phyloP scores from a whole-genome alignment of 2,113 vertebrate genomes.

The Falcunculus frontatus region DNA sequence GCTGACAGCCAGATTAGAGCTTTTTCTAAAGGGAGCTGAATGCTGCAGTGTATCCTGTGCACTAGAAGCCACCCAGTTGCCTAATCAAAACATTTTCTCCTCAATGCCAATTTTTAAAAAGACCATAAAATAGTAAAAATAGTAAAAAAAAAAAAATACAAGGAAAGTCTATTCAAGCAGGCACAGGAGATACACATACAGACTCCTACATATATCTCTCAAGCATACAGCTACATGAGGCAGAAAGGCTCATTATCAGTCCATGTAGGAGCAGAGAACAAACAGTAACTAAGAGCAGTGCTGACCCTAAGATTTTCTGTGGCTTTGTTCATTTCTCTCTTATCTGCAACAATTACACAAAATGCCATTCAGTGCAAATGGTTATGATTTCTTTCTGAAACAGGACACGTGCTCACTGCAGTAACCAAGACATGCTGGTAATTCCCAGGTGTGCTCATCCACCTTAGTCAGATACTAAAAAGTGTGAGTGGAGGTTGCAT shows the following conservation, averaged over 20 bases:
- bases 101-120: not conserved
- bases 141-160: not conserved
- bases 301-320: not conserved
- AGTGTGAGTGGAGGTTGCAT: not conserved
- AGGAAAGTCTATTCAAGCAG: not conserved
- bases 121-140: not conserved
- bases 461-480: not conserved
- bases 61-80: not conserved
- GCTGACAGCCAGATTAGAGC: not conserved
- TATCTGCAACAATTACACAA: not conserved
- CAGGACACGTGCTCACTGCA: not conserved
- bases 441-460: not conserved
- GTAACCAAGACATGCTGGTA: not conserved
- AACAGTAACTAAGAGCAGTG: not conserved
- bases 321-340: not conserved
- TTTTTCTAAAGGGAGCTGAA: not conserved
- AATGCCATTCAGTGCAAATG: not conserved
- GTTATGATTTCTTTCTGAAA: not conserved
- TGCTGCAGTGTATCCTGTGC: not conserved
- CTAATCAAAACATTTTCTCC: not conserved
- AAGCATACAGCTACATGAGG: not conserved
- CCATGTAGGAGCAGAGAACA: not conserved
- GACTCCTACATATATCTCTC: not conserved
- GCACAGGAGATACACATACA: not conserved
- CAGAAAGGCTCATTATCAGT: not conserved